These are phyloP conservation scores for Hypena proboscidalis DNA, from an alignment of 2,888 invertebrate species.

Conservation along the genomic window DNA sequence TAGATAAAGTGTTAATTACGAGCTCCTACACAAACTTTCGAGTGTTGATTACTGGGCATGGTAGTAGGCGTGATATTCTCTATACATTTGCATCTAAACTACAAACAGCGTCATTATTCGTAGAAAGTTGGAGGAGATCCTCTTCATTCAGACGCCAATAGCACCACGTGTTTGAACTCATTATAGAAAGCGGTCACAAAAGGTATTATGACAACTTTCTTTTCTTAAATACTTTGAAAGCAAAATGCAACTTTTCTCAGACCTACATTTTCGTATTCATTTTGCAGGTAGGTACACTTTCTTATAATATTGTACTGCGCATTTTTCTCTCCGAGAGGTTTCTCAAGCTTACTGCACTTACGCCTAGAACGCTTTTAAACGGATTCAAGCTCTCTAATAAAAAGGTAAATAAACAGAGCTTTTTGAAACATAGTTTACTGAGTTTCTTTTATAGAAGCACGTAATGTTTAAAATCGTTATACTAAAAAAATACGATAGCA, in stretches of 20 bases:
- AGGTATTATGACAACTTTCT: slow-evolving; percentile 24
- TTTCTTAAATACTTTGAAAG: slow-evolving; percentile 28
- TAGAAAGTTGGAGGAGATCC: too few relatives aligned
- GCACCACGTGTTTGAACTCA: slow-evolving; percentile 2
- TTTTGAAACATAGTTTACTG: not conserved
- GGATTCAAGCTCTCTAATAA: slow-evolving; percentile 1
- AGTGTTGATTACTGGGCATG: too few relatives aligned
- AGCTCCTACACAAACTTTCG: too few relatives aligned
- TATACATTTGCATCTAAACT: too few relatives aligned
- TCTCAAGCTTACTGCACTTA: not conserved
- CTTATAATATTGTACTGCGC: slow-evolving; percentile 10
- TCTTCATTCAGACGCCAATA: too few relatives aligned
- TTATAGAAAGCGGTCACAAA: slow-evolving; percentile 14
- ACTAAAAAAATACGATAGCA: too few relatives aligned
- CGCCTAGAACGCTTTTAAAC: not conserved
- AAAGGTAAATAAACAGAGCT: not conserved
- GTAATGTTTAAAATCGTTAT: too few relatives aligned
- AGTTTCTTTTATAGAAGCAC: too few relatives aligned
- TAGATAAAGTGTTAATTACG: too few relatives aligned
- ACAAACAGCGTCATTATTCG: too few relatives aligned
- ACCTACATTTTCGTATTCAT: slow-evolving; percentile 28
- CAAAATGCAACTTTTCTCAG: slow-evolving; percentile 28
- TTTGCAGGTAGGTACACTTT: slow-evolving; percentile 19
- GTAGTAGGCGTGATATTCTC: too few relatives aligned
- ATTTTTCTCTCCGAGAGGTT: not conserved